Base-by-base conservation (phyloP, 2,797 vertebrate species). In the Carapus acus region DNA sequence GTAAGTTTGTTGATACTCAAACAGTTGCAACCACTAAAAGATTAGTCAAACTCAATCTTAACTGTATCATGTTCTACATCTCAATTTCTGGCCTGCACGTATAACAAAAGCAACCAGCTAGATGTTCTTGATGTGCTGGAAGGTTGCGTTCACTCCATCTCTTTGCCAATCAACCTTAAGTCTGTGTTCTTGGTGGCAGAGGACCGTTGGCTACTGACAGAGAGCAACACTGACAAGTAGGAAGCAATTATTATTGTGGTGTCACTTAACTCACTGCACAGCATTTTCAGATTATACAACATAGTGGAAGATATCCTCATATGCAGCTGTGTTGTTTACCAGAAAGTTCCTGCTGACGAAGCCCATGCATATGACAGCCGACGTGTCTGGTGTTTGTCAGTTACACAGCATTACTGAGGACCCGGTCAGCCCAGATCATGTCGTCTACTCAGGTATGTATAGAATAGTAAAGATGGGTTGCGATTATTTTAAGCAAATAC, bases 341-440 rank as follows among this genome's bases (percentile, higher is more conserved):
- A 99, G 96, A 73, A 98, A 97, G 85, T 98, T 91, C 82, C 87
- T 98, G 71, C 85, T 97, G 86, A 96, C 92, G 31, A 97, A 94
- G 69, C 88, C 83, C 47, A 83, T 88, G 74, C 88, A 90, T 59
- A 88, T 89, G 71, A 87, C 86, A 20, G 83, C 88, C 40, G 89
- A 91, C 49, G 88, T 90, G 46, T 87, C 85, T 14, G 88, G 84
- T 3, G 86, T 90, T 60, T 98, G 93, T 83, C 94, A 97, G 69
- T 84, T 99, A 11, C 91, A 94, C 69, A 65, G 83, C 49, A 54
- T 99, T 79, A 88, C 62, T 21, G 94, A 97, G 62, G 94, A 97
- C 18, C 52, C 79, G 0, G 85, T 81, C 45, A 90, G 86, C 70
- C 71, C 86, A 2, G 94, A 92, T 3, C 92, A 94, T 73, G 92